Evolutionary conservation across 2,113 vertebrate species (phyloP), one percentile per base, ranked within the genome.

Genomic region (Dasyprocta punctata): DNA sequence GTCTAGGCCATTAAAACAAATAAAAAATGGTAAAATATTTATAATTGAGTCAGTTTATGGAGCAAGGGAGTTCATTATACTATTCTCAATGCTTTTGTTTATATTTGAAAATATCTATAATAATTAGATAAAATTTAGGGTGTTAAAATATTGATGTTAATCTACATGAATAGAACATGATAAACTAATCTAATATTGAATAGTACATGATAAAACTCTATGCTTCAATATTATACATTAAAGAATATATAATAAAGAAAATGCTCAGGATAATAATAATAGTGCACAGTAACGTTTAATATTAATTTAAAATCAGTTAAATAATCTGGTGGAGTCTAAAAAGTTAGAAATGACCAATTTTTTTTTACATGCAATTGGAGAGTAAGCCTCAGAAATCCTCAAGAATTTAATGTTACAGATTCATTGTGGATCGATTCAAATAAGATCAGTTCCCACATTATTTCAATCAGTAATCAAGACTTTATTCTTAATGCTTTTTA

Each of bases 401-500:
- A 33, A 82, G 54, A 91, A 69, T 49, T 73, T 93, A 80, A n/a
- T 84, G 60, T 38, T 12, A 67, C 10, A 47, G 36, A 78, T 44
- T 7, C 1, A 3, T n/a, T 44, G 28, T 80, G 54, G 77, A 17
- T 26, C 47, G 44, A 26, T 47, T 95, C 58, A 61, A 22, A 36
- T 86, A 12, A 90, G 1, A 65, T 92, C 36, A 86, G 14, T 47
- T 94, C 16, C 36, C n/a, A 91, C 9, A 58, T 95, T 4, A 75
- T 94, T 69, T 93, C 47, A 86, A 4, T 26, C 14, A 65, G 17
- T 54, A 54, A 3, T 69, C 14, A 92, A 80, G 38, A 82, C 63
- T 13, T 44, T 94, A 38, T 93, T 91, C 75, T 69, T 77, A 96
- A 77, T 95, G 3, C 67, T 44, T 75, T 24, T 80, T 89, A 84